Evolutionary conservation across 2,888 invertebrate species (phyloP).

Genomic region (Agrotis segetum): DNA sequence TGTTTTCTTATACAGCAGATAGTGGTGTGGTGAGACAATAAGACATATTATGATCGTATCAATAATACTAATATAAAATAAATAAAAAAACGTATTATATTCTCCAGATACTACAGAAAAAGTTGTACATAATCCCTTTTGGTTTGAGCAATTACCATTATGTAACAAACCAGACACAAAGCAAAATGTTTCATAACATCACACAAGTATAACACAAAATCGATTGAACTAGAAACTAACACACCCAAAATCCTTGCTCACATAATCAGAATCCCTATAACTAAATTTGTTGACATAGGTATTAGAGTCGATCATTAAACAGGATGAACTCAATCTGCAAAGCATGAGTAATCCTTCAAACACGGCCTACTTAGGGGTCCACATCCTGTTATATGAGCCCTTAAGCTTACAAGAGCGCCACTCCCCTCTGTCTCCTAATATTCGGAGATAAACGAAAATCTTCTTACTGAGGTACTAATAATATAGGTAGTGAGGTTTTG

Average conservation of each 20-base stretch:
- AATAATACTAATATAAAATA: too few species aligned
- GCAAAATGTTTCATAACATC: slow-evolving; percentile 22
- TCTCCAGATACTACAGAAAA: not conserved
- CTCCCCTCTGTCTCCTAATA: slow-evolving; percentile 51
- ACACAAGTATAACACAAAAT: slow-evolving; percentile 22
- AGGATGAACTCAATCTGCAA: slow-evolving; percentile 61
- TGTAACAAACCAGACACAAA: not conserved
- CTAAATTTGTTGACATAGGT: slow-evolving; percentile 60
- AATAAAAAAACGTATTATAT: not conserved
- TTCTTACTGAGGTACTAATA: slow-evolving; percentile 60
- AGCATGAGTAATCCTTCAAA: slow-evolving; percentile 64
- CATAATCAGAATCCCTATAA: slow-evolving; percentile 31
- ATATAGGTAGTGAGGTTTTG: slow-evolving; percentile 48
- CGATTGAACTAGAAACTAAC: slow-evolving; percentile 22
- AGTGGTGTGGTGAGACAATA: too few species aligned
- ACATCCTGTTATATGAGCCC: slow-evolving; percentile 62
- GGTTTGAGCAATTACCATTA: not conserved
- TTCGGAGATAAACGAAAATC: slow-evolving; percentile 58
- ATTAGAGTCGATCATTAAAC: slow-evolving; percentile 58
- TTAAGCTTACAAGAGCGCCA: slow-evolving; percentile 60
- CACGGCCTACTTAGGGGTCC: slow-evolving; percentile 58
- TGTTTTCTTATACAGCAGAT: too few species aligned
- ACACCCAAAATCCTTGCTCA: slow-evolving; percentile 27
- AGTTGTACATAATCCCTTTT: not conserved
- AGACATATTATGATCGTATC: too few species aligned